These are phyloP conservation scores for Oncopeltus fasciatus DNA, from an alignment of 1,140 invertebrate species.

Conservation along the genomic window DNA sequence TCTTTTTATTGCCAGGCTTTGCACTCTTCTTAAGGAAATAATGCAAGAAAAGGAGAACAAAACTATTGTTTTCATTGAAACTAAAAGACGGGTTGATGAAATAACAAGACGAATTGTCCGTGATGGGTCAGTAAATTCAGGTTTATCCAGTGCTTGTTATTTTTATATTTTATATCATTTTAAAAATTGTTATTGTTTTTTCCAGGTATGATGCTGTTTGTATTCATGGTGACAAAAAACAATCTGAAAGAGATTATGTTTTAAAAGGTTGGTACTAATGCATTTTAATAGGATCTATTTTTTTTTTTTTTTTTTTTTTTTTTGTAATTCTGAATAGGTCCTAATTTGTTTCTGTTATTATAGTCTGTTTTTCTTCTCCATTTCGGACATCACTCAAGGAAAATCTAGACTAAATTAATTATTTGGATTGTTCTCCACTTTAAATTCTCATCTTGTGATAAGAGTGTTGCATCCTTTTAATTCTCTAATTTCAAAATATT, in stretches of 20 bases:
- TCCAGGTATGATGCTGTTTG: slow-evolving; percentile 76
- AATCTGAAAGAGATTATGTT: slow-evolving; percentile 92
- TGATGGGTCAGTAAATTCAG: slow-evolving; percentile 45
- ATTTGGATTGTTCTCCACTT: too few species aligned
- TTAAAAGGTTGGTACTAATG: too few species aligned
- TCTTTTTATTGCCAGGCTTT: slow-evolving; percentile 36
- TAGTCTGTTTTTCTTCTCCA: too few species aligned
- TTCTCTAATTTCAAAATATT: too few species aligned
- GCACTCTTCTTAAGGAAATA: slow-evolving; percentile 76
- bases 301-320: too few species aligned
- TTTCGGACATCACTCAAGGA: too few species aligned
- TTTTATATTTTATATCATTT: background rate
- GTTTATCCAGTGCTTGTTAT: background rate
- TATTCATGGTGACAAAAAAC: slow-evolving; percentile 97
- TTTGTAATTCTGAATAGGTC: too few species aligned
- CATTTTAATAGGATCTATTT: too few species aligned
- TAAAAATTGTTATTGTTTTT: slow-evolving; percentile 17
- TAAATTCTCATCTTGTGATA: too few species aligned
- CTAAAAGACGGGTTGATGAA: slow-evolving; percentile 91
- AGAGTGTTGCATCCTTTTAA: too few species aligned
- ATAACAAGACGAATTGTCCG: slow-evolving; percentile 83
- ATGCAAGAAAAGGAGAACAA: slow-evolving; percentile 84
- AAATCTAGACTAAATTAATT: too few species aligned
- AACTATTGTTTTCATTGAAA: slow-evolving; percentile 95
- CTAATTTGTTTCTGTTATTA: too few species aligned